Evolutionary conservation across 2,113 vertebrate genomes (phyloP), one percentile per base, ranked within the genome.

Genomic region (Tragulus kanchil): DNA sequence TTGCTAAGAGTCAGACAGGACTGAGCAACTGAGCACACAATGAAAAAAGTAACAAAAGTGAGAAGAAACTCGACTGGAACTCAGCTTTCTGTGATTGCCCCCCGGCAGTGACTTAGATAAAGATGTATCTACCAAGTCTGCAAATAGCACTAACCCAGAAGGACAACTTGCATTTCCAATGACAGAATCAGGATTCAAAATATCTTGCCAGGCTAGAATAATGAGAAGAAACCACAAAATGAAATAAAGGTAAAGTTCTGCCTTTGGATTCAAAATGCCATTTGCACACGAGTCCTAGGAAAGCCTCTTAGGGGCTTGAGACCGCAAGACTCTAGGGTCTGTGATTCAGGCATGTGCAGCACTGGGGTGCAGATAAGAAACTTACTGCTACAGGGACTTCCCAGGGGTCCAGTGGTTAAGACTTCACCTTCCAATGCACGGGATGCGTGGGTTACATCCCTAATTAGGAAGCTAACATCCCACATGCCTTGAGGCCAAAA

Each of bases 41-140:
- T 36, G 25, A 3, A 28, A 83, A 92, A 56, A 31, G 11, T n/a
- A 85, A 94, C 73, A 81, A 65, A 94, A 54, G 15, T 58, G 54
- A 84, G n/a, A 93, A 93, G 67, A 78, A 90, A 69, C 17, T 79
- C 26, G 54, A 6, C 77, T 62, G 84, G 73, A 91, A 54, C 69
- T 69, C 58, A 67, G 45, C 36, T 61, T 77, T n/a, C 15, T 25
- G 21, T 58, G 21, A 69, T 61, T 83, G 45, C 45, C 31, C 73
- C 59, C 65, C 77, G 77, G 78, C 52, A 67, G 8, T 59, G 50
- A 82, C 12, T 86, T 90, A 25, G 45, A 50, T 87, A 48, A 93
- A 90, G 54, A 83, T 8, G 36, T 81, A 58, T 54, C 78, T 77
- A 61, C n/a, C 61, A 81, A 77, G 45, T 90, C 71, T 90, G 61